Evolutionary conservation across 2,113 vertebrate species (phyloP).

Genomic region (Limanda limanda): DNA sequence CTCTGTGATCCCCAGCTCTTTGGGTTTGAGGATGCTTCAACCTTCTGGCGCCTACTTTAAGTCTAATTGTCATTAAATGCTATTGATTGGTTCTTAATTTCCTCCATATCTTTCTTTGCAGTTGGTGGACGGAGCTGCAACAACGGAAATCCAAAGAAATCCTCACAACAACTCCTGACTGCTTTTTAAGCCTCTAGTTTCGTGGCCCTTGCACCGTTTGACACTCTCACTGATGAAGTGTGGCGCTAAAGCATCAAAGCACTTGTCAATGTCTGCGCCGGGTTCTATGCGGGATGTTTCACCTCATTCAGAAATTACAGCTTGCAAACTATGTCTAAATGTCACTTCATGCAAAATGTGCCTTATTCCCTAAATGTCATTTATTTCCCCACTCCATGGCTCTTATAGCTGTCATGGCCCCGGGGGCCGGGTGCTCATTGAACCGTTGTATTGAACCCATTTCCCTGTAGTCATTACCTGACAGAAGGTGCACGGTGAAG

Average conservation of each 20-base stretch:
- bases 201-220: constrained; percentile 10
- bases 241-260: constrained; percentile 69
- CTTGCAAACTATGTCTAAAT: constrained; percentile 58
- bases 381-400: constrained; percentile 60
- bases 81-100: background rate
- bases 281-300: constrained; percentile 38
- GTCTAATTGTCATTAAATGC: background rate
- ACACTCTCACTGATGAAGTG: constrained; percentile 54
- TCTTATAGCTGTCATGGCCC: constrained; percentile 68
- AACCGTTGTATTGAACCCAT: constrained; percentile 79
- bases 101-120: background rate
- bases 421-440: constrained; percentile 75
- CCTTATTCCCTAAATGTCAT: constrained; percentile 73
- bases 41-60: background rate
- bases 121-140: background rate
- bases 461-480: constrained; percentile 75
- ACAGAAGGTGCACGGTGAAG: constrained; percentile 1
- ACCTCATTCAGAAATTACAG: constrained; percentile 45
- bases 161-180: constrained; percentile 11
- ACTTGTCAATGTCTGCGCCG: constrained; percentile 44
- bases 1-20: constrained; percentile 8
- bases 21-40: background rate
- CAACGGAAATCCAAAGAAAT: background rate
- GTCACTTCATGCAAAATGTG: constrained; percentile 72
- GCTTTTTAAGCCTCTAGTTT: constrained; percentile 10